Conservation (phyloP, 2,888 invertebrate species). For the Heliconius aoede region DNA sequence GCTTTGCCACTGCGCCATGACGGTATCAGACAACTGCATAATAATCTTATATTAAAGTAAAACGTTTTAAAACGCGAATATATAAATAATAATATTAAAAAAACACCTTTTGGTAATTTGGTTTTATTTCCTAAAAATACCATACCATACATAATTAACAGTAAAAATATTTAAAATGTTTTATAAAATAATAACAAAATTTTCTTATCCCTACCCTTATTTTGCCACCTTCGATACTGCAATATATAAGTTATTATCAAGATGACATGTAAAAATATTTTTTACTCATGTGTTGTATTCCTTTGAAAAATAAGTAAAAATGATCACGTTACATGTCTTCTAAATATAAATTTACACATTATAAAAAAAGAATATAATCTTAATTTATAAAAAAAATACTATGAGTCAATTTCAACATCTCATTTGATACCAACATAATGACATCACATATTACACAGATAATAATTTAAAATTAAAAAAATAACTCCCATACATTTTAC, state of each 20-base stretch:
- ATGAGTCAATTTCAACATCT: not conserved
- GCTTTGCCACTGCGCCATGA: no score
- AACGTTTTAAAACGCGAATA: not conserved
- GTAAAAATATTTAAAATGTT: constrained; percentile 20
- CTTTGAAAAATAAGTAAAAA: no score
- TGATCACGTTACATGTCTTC: no score
- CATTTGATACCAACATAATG: not conserved
- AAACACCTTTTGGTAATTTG: constrained; percentile 1
- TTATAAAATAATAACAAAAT: constrained; percentile 23
- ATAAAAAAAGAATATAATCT: no score
- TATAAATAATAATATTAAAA: not conserved
- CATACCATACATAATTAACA: constrained; percentile 19
- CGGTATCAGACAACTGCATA: no score
- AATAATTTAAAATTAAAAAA: no score
- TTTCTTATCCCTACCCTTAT: constrained; percentile 3
- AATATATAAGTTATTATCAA: constrained; percentile 5
- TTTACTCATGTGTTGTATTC: not conserved
- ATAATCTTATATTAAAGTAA: not conserved
- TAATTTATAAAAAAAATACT: not conserved
- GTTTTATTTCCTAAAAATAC: constrained; percentile 19
- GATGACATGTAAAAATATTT: not conserved
- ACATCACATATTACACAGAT: no score
- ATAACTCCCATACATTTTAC: not conserved
- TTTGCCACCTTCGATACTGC: not conserved
- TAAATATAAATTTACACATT: no score